These are phyloP conservation scores for Adineta ricciae DNA, from an alignment of 2,888 invertebrate species.

Conservation along the genomic window DNA sequence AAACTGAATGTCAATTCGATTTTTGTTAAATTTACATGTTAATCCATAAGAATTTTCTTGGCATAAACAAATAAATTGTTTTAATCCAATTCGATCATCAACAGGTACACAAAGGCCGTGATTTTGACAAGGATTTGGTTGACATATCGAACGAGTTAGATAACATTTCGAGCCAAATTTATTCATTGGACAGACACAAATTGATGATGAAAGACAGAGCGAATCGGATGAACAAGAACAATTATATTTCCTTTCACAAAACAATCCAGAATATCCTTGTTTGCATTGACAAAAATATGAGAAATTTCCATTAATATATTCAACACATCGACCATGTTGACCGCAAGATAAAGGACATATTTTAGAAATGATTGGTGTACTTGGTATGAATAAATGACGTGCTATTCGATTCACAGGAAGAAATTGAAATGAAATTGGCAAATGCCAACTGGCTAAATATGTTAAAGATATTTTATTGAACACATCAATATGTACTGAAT, in stretches of 20 bases:
- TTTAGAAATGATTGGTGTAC: not conserved
- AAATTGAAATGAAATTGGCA: not conserved
- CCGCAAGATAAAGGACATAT: not conserved
- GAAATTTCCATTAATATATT: not conserved
- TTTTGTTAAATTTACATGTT: too few relatives aligned
- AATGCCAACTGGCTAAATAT: not conserved
- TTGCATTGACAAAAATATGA: not conserved
- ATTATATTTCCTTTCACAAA: not conserved
- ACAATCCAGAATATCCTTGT: not conserved
- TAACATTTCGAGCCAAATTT: not conserved
- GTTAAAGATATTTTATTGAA: not conserved
- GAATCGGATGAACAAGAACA: not conserved
- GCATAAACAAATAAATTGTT: not conserved
- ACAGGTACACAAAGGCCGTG: not conserved
- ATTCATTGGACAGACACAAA: too few relatives aligned
- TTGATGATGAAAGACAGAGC: not conserved
- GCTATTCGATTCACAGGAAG: not conserved
- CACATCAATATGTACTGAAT: not conserved
- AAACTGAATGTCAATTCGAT: too few relatives aligned
- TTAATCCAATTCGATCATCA: not conserved
- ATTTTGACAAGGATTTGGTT: not conserved
- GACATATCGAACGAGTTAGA: not conserved
- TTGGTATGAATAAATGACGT: not conserved
- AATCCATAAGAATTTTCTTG: too few relatives aligned
- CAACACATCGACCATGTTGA: not conserved